Percentiles rank a stretch among this genome's conserved stretches.
These are phyloP conservation scores for Tauraco hartlaubi DNA, from an alignment of 2,797 vertebrate genomes.

Conservation along the genomic window DNA sequence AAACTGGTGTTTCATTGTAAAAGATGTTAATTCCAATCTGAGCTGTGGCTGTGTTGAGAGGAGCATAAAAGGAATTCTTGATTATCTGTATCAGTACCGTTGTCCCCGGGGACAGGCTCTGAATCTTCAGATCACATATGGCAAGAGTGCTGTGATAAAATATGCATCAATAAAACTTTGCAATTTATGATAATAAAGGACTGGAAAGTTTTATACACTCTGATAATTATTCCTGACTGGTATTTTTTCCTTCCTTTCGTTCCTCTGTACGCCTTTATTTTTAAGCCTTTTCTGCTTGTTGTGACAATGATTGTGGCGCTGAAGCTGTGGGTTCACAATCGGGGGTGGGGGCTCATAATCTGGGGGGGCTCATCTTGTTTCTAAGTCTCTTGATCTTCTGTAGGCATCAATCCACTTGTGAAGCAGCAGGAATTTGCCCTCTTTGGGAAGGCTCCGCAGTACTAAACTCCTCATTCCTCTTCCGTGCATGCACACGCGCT, in stretches of 20 bases:
- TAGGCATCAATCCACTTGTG: neutral
- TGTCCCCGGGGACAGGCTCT: conserved; percentile 68
- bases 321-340: neutral
- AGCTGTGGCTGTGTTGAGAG: conserved; percentile 67
- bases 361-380: neutral
- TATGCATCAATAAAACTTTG: conserved; percentile 80
- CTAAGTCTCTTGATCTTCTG: neutral
- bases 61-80: conserved; percentile 82
- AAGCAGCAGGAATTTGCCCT: neutral
- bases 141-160: conserved; percentile 82
- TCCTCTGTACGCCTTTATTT: neutral
- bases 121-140: conserved; percentile 82
- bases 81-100: conserved; percentile 78
- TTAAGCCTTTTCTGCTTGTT: neutral
- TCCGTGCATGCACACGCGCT: neutral
- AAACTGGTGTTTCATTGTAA: conserved; percentile 81
- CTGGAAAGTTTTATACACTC: conserved; percentile 66
- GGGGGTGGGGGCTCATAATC: neutral
- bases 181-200: conserved; percentile 78
- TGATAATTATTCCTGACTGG: conserved; percentile 70
- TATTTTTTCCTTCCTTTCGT: conserved; percentile 15
- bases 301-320: neutral
- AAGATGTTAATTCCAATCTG: conserved; percentile 82
- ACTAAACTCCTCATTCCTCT: neutral
- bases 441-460: neutral